Percentiles rank a stretch among this genome's conserved stretches.
Evolutionary conservation across 2,888 invertebrate genomes (phyloP).

Genomic region (Euphydryas editha): DNA sequence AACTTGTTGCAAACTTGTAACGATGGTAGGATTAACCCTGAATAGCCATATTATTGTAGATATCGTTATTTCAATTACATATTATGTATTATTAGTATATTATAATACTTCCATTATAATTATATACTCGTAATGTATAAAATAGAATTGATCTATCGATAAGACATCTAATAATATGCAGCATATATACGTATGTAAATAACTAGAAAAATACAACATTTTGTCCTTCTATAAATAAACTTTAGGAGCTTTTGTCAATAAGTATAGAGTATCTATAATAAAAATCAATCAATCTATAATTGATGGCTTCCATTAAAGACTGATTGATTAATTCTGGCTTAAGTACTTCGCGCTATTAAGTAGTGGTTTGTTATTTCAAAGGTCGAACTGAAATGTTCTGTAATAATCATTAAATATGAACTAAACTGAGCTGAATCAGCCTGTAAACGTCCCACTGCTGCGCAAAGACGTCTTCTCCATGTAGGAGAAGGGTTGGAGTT

Average conservation of each 20-base stretch:
- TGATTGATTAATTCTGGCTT: constrained; percentile 1
- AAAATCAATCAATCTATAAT: constrained; percentile 1
- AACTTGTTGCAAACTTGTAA: not conserved
- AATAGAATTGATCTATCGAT: not conserved
- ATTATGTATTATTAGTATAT: not conserved
- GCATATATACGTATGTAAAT: no score
- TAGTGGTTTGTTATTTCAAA: no score
- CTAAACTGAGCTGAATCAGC: no score
- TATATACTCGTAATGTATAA: no score
- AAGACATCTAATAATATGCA: not conserved
- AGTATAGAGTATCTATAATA: not conserved
- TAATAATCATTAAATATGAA: no score
- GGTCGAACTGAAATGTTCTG: no score
- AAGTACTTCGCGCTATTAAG: not conserved
- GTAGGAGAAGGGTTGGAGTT: no score
- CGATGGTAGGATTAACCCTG: not conserved
- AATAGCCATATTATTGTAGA: not conserved
- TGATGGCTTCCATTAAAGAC: constrained; percentile 4
- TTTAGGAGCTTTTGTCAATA: not conserved
- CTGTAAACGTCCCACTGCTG: no score
- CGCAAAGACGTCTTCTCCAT: no score
- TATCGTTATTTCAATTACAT: not conserved
- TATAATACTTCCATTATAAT: no score
- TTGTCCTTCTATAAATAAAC: not conserved
- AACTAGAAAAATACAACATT: not conserved